A percentile compares a stretch with the other conserved stretches of the same genome.
phyloP scores from a whole-genome alignment of 2,888 invertebrate species.

The Drosophila cognata region DNA sequence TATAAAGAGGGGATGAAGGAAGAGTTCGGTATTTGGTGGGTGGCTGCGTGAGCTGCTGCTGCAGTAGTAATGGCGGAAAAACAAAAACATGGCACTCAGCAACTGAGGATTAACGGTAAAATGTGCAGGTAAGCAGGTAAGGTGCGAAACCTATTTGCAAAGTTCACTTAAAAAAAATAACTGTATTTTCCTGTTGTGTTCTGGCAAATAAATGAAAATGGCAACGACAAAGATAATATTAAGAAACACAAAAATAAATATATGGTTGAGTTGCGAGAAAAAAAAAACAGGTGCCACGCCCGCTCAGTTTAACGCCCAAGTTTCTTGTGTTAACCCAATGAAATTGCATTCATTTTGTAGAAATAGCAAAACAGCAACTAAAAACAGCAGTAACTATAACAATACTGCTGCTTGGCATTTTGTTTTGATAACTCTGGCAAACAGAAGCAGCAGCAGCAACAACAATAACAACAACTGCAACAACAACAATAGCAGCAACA shows the following conservation, averaged over 20 bases:
- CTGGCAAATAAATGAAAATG: conserved; percentile 20
- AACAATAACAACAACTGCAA: conserved; percentile 4
- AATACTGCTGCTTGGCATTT: conserved; percentile 58
- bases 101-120: conserved; percentile 39
- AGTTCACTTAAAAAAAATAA: conserved; percentile 28
- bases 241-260: conserved; percentile 15
- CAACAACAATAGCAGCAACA: conserved; percentile 35
- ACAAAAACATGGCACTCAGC: conserved; percentile 36
- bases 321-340: conserved; percentile 46
- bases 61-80: conserved; percentile 58
- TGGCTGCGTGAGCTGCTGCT: conserved; percentile 41
- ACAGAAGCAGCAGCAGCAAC: conserved; percentile 45
- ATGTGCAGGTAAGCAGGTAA: conserved; percentile 33
- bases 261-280: conserved; percentile 33
- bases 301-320: background rate
- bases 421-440: conserved; percentile 79
- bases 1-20: conserved; percentile 10
- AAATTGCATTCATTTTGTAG: conserved; percentile 65
- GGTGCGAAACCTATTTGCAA: conserved; percentile 15
- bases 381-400: conserved; percentile 54
- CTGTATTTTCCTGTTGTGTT: conserved; percentile 21
- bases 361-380: conserved; percentile 55
- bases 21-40: conserved; percentile 44
- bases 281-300: conserved; percentile 16
- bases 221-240: conserved; percentile 33